Conservation (phyloP, 2,113 vertebrate species). For the Alces alces region DNA sequence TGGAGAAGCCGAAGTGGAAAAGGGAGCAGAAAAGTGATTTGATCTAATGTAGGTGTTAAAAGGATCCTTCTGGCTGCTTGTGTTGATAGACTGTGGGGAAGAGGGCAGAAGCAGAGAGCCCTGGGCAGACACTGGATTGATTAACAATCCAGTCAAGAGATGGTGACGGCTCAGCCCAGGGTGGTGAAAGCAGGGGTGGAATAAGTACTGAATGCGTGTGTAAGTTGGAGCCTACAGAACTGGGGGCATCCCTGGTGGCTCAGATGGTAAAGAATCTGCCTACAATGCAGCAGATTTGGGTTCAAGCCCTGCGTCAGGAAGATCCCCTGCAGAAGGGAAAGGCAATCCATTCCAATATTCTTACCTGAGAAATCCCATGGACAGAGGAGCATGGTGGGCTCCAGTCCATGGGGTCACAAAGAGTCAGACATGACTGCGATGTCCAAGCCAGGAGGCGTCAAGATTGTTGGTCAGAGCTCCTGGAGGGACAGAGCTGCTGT, state of each 20-base stretch:
- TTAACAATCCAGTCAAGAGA: neutral
- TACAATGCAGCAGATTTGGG: rapidly evolving
- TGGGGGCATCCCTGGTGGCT: neutral
- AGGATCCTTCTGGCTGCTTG: neutral
- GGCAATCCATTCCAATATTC: neutral
- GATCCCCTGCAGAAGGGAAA: neutral
- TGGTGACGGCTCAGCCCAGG: neutral
- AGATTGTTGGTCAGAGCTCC: neutral
- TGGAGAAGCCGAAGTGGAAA: neutral
- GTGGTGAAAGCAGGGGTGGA: too few relatives aligned
- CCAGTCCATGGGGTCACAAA: neutral
- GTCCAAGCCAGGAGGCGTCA: neutral
- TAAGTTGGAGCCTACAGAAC: neutral
- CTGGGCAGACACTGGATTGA: neutral
- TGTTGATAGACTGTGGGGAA: neutral
- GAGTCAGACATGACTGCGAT: neutral
- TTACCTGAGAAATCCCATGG: neutral
- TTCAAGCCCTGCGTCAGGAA: neutral
- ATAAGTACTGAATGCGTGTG: neutral
- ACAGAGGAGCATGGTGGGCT: neutral
- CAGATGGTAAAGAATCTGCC: neutral
- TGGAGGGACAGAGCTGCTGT: neutral
- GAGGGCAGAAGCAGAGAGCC: neutral
- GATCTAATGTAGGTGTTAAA: neutral
- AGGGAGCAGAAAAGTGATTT: neutral